A percentile compares a stretch with the other conserved stretches of the same genome.
phyloP scores from a whole-genome alignment of 2,113 vertebrate genomes.

The Galbula dea region DNA sequence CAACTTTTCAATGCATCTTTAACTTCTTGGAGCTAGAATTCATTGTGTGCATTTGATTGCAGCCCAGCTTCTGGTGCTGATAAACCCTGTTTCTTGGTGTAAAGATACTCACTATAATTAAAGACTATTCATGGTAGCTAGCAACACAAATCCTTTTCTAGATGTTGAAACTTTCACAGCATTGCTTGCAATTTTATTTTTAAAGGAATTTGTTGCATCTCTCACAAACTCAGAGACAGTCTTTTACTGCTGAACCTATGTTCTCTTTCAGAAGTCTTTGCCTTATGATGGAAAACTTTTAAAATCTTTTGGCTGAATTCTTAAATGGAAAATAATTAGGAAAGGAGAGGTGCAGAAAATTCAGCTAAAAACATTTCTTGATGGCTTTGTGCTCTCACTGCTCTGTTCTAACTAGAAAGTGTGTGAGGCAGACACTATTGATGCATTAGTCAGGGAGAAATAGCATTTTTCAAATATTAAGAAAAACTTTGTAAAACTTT shows the following conservation, averaged over 20 bases:
- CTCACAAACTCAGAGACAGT: neutral
- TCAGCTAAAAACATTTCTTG: neutral
- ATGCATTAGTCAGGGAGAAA: neutral
- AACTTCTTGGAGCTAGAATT: conserved; percentile 3
- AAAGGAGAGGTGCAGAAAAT: neutral
- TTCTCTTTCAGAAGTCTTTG: neutral
- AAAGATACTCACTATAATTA: neutral
- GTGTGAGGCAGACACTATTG: neutral
- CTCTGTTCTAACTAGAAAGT: neutral
- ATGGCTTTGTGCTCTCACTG: neutral
- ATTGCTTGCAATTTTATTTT: neutral
- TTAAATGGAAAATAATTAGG: conserved; percentile 35
- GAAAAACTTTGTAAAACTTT: neutral
- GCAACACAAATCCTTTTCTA: neutral
- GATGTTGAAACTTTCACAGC: neutral
- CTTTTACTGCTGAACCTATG: neutral
- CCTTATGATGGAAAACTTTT: neutral
- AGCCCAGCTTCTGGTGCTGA: neutral
- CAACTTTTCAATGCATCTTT: conserved; percentile 45
- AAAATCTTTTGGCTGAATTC: neutral
- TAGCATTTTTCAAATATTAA: neutral
- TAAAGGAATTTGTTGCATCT: neutral
- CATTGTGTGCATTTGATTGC: conserved; percentile 11
- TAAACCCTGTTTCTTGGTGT: neutral
- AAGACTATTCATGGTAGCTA: conserved; percentile 19